Evolutionary conservation across 2,113 vertebrate genomes (phyloP).

Genomic region (Uropsilus gracilis): DNA sequence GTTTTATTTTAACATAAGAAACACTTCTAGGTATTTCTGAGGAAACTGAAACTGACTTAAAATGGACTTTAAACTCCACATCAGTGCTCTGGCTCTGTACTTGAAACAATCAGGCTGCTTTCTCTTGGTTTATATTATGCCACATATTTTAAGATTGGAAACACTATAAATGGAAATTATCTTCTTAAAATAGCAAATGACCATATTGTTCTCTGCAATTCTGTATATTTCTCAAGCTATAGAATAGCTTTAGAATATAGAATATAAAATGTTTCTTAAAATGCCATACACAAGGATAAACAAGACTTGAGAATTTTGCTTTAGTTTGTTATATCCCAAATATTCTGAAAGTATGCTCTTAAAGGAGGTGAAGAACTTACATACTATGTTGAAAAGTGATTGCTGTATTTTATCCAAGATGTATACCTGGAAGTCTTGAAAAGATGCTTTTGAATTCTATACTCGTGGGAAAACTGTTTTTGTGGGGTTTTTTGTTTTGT

Average conservation of each 20-base stretch:
- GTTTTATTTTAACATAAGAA: slow-evolving; percentile 50
- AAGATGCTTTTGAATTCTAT: background rate
- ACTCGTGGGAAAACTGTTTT: background rate
- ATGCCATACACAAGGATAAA: background rate
- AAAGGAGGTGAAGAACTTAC: background rate
- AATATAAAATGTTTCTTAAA: slow-evolving; percentile 30
- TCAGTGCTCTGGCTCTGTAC: background rate
- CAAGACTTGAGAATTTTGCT: background rate
- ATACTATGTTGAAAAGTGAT: background rate
- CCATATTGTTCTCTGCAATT: background rate
- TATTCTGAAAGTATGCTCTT: background rate
- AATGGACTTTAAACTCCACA: slow-evolving; percentile 54
- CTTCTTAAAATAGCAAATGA: slow-evolving; percentile 39
- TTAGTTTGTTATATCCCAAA: background rate
- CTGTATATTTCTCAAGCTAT: slow-evolving; percentile 33
- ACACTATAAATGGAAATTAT: slow-evolving; percentile 11
- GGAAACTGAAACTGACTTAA: slow-evolving; percentile 53
- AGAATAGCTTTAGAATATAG: too few relatives aligned
- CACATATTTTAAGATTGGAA: slow-evolving; percentile 48
- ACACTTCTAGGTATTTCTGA: slow-evolving; percentile 42
- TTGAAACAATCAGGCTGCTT: slow-evolving; percentile 46
- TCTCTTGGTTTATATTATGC: slow-evolving; percentile 7
- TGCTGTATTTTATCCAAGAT: background rate
- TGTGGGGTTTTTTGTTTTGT: too few relatives aligned
- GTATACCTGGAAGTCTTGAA: background rate